Evolutionary conservation across 2,797 vertebrate species (phyloP).

Genomic region (Tragelaphus oryx): DNA sequence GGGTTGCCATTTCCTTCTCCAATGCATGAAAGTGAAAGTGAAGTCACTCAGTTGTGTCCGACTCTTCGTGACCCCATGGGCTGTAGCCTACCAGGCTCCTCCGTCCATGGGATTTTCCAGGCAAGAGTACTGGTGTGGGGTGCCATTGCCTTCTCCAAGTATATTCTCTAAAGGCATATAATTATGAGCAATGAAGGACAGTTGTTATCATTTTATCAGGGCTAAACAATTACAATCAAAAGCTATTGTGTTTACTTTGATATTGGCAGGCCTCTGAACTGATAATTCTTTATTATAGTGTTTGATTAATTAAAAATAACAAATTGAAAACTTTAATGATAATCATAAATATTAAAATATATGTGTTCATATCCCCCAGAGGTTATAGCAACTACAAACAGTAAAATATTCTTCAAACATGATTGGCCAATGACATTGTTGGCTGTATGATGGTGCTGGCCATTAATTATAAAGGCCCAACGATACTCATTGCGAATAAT

Average conservation of each 20-base stretch:
- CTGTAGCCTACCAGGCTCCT: no score
- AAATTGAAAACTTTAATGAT: neutral
- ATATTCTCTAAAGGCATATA: neutral
- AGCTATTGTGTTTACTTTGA: neutral
- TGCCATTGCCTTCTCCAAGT: neutral
- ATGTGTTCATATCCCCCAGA: neutral
- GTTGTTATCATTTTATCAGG: neutral
- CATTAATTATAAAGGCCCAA: neutral
- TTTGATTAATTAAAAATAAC: neutral
- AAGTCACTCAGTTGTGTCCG: rapidly evolving
- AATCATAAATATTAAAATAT: neutral
- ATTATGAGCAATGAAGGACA: neutral
- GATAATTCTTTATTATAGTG: neutral
- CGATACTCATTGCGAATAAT: neutral
- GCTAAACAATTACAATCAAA: neutral
- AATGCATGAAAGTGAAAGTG: no score
- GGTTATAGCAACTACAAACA: neutral
- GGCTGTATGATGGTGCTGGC: neutral
- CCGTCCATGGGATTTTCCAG: no score
- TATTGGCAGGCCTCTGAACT: neutral
- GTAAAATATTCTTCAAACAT: neutral
- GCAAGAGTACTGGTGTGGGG: no score
- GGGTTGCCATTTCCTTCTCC: no score
- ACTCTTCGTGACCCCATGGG: no score
- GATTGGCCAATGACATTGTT: neutral